Evolutionary conservation across 2,888 invertebrate genomes (phyloP).

Genomic region (Parnassius smintheus): DNA sequence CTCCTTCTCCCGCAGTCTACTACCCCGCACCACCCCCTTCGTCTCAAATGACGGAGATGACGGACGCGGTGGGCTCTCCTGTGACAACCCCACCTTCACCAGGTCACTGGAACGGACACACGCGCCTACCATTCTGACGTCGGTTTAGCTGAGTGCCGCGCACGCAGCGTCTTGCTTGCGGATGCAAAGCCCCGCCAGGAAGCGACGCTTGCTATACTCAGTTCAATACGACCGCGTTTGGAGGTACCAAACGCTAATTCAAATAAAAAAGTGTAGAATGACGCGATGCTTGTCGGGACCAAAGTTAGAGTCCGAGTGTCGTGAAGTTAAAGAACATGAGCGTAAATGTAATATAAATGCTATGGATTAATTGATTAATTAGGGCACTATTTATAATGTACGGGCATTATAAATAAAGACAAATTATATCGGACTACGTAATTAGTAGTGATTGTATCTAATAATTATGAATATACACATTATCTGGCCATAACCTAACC

Average conservation of each 20-base stretch:
- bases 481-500: no score
- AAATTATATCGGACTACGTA: no score
- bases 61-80: conserved; percentile 37
- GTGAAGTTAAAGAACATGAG: conserved; percentile 1
- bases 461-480: no score
- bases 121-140: conserved; percentile 49
- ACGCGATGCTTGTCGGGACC: conserved; percentile 10
- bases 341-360: neutral
- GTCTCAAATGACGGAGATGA: conserved; percentile 32
- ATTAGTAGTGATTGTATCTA: no score
- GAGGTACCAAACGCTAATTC: neutral
- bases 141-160: conserved; percentile 19
- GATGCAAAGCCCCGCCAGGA: conserved; percentile 3
- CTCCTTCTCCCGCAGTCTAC: conserved; percentile 57
- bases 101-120: conserved; percentile 51
- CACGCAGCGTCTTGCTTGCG: conserved; percentile 26
- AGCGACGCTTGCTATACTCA: conserved; percentile 10
- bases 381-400: neutral
- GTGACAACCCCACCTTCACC: conserved; percentile 38
- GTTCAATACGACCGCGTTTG: conserved; percentile 2
- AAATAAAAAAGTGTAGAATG: neutral
- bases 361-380: neutral
- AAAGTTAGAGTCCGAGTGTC: conserved; percentile 10
- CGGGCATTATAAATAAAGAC: no score
- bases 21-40: conserved; percentile 52